Base-by-base conservation (phyloP, 2,797 vertebrate genomes). In the Pseudocheirus occidentalis region DNA sequence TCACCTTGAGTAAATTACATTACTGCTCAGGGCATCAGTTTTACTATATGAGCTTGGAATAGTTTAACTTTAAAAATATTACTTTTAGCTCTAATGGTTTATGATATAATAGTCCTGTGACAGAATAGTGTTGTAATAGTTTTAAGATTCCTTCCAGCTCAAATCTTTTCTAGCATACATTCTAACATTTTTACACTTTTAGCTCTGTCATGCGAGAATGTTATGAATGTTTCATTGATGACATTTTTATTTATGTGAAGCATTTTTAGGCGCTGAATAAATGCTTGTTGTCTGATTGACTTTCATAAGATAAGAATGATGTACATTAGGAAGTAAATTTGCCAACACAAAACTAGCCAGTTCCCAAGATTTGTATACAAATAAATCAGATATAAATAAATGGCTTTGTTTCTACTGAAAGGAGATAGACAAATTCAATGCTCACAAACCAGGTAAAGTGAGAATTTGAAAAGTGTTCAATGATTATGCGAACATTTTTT, bases 261-360 rank as follows among this genome's bases (percentile, higher is more conserved):
- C 29, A n/a, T 94, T 96, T 94, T 95, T 81, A 93, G 92, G 24
- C 54, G 62, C 59, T 97, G 0, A 0, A 95, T 97, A 97, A 95
- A 96, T 93, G 94, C 87, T 92, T 93, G 93, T 95, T 96, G 94
- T 97, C 62, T 93, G 97, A 96, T 91, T 97, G 95, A 95, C 55
- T 95, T 96, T 95, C 59, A 66, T 95, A 94, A 96, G 96, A 95
- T 97, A 97, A 98, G 94, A 97, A 96, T 96, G 93, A 98, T 97
- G 56, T 93, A 93, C 95, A 92, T 40, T 81, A 81, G 52, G 28
- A 73, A 96, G 53, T 94, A 34, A 94, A 94, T 95, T 97, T 96
- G 93, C 94, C 91, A 96, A 90, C 5, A 94, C 92, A 94, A 96
- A 96, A 52, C 90, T 89, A 95, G 95, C 90, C 59, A 56, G 27